A percentile compares a stretch with the other conserved stretches of the same genome.
Conservation (phyloP, 2,113 vertebrate genomes). For the Globicephala melas region DNA sequence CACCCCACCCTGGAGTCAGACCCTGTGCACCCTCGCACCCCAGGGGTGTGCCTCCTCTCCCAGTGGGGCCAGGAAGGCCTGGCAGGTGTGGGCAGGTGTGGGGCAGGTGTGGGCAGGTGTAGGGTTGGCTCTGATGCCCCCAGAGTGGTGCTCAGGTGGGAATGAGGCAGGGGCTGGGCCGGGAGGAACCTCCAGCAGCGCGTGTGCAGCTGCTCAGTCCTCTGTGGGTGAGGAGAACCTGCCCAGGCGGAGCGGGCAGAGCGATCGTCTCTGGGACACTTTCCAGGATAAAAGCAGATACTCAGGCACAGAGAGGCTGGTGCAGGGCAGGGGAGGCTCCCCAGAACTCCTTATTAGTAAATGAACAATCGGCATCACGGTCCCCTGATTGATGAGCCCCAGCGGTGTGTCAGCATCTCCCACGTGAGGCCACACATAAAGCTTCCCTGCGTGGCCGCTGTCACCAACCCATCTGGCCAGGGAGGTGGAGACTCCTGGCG, state of each 20-base stretch:
- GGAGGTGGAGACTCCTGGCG: not conserved
- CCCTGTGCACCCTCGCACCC: not conserved
- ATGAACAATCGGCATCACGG: slow-evolving; percentile 77
- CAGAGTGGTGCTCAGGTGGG: not conserved
- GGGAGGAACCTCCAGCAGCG: not conserved
- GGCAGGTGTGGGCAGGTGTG: not conserved
- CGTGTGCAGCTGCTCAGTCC: fast-evolving
- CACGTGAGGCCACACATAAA: not conserved
- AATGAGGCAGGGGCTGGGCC: not conserved
- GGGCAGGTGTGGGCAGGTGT: not conserved
- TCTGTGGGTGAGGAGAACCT: fast-evolving
- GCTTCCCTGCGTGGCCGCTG: not conserved
- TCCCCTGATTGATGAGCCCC: slow-evolving; percentile 69
- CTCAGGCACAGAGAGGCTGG: not conserved
- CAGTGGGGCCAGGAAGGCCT: not conserved
- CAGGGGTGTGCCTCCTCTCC: not conserved
- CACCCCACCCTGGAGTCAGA: not conserved
- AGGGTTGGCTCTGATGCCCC: not conserved
- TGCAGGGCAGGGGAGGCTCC: slow-evolving; percentile 69
- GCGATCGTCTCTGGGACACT: not conserved
- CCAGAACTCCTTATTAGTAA: slow-evolving; percentile 77
- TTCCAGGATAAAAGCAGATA: slow-evolving; percentile 13
- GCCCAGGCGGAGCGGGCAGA: not conserved
- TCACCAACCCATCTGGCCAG: not conserved
- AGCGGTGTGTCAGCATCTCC: not conserved